These are phyloP conservation scores for Epizoanthus rinbou DNA, from an alignment of 92 coral and sea anemone genomes.

Conservation along the genomic window DNA sequence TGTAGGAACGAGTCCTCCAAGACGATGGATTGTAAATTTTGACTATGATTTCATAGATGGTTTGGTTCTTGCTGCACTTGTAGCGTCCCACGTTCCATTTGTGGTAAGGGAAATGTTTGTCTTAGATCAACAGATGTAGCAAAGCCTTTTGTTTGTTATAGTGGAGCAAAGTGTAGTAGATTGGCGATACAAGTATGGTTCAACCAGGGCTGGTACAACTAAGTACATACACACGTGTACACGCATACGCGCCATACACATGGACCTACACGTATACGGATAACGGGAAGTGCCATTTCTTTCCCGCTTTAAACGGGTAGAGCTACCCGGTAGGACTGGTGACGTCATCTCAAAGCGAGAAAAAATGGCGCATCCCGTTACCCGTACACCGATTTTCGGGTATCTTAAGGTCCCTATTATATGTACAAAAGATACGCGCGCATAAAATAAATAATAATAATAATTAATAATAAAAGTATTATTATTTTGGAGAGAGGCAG, in stretches of 20 bases:
- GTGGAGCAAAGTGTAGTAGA: background rate
- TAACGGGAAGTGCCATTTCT: too few relatives aligned
- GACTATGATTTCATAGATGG: constrained; percentile 98
- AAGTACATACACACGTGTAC: background rate
- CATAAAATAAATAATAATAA: too few relatives aligned
- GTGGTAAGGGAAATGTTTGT: constrained; percentile 60
- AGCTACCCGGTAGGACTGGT: too few relatives aligned
- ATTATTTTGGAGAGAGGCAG: too few relatives aligned
- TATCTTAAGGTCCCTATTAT: too few relatives aligned
- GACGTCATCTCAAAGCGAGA: too few relatives aligned
- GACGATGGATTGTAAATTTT: constrained; percentile 98
- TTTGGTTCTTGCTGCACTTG: constrained; percentile 88
- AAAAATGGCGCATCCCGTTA: too few relatives aligned
- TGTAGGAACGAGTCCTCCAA: constrained; percentile 64
- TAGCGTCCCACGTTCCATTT: constrained; percentile 92
- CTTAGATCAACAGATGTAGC: background rate
- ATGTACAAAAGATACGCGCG: too few relatives aligned
- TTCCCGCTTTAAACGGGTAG: too few relatives aligned
- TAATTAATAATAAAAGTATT: too few relatives aligned
- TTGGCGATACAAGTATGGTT: background rate
- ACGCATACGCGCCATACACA: too few relatives aligned
- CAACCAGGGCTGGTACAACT: background rate
- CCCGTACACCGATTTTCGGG: too few relatives aligned
- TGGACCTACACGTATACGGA: background rate
- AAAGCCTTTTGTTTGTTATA: background rate